Base-by-base conservation (phyloP, 2,888 invertebrate genomes). In the Willowsia nigromaculata region DNA sequence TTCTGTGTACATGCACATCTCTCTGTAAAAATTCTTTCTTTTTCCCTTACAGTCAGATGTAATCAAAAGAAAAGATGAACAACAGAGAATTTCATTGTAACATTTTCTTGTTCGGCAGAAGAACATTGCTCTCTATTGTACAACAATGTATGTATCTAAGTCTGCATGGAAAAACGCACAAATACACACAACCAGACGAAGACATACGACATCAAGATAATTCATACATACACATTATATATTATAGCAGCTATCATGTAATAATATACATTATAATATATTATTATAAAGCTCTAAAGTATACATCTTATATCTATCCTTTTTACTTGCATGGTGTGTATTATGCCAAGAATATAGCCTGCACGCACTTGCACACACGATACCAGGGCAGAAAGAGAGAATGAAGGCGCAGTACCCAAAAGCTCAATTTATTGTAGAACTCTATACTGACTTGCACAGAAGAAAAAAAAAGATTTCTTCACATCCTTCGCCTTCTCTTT, bases 41-140 rank as follows among this genome's bases (percentile, higher is more conserved):
- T 71, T 37, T 40, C 1, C 22, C 40, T 43, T 40, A 47, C 47
- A 71, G 71, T n/a, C 74, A 74, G 25, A 74, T 74, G 74, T 53
- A 78, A 50, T 78, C 30, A 78, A 78, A 50, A 37, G 68, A 37
- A 33, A 68, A 4, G 74, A 76, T 50, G 59, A 80, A 25, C 59
- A 80, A 80, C 59, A 80, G 80, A 80, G 59, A 59, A 59, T 59
- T 59, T 80, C 80, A 80, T 80, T 80, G 80, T 80, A 56, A 59
- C 37, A n/a, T n/a, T n/a, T n/a, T n/a, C n/a, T n/a, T n/a, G n/a
- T n/a, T 80, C 30, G 50, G 71, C 43, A 62, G 11, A 27, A 74
- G 74, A 74, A 40, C 74, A 74, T 74, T 43, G 74, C 74, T 74
- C 74, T 25, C 74, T 27, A 74, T 74, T 74, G 74, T 74, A 74